Evolutionary conservation across 2,888 invertebrate genomes (phyloP).

Genomic region (Acleris emargana): DNA sequence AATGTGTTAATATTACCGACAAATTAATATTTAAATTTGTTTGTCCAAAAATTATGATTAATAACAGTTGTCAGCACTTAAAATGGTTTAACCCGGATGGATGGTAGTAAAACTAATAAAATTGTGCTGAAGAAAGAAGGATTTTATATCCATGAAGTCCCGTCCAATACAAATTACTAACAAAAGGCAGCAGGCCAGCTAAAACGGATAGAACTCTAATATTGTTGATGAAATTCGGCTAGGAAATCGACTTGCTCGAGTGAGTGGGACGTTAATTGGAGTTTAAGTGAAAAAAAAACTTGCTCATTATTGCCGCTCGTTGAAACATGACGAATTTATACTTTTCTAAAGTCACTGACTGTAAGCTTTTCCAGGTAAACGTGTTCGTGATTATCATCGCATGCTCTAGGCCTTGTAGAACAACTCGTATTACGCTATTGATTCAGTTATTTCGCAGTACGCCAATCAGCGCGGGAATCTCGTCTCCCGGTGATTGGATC

Average conservation of each 20-base stretch:
- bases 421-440: slow-evolving; percentile 42
- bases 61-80: too few species aligned
- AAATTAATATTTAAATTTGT: not conserved
- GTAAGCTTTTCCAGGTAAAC: slow-evolving; percentile 47
- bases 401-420: slow-evolving; percentile 27
- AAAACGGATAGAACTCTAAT: not conserved
- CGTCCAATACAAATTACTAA: not conserved
- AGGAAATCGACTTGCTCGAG: slow-evolving; percentile 23
- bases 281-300: not conserved
- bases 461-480: slow-evolving; percentile 49
- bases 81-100: not conserved
- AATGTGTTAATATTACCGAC: slow-evolving; percentile 3
- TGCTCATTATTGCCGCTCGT: slow-evolving; percentile 12
- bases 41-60: too few species aligned
- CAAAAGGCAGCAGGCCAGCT: not conserved
- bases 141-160: too few species aligned
- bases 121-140: too few species aligned
- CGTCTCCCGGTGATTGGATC: too few species aligned
- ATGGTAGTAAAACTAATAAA: too few species aligned
- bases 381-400: slow-evolving; percentile 30
- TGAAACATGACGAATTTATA: slow-evolving; percentile 20
- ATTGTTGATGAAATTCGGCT: slow-evolving; percentile 23
- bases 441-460: slow-evolving; percentile 53
- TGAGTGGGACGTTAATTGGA: slow-evolving; percentile 16
- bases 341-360: slow-evolving; percentile 10